These are phyloP conservation scores for Enteromius mattozi DNA, from an alignment of 2,797 vertebrate genomes.

Conservation along the genomic window DNA sequence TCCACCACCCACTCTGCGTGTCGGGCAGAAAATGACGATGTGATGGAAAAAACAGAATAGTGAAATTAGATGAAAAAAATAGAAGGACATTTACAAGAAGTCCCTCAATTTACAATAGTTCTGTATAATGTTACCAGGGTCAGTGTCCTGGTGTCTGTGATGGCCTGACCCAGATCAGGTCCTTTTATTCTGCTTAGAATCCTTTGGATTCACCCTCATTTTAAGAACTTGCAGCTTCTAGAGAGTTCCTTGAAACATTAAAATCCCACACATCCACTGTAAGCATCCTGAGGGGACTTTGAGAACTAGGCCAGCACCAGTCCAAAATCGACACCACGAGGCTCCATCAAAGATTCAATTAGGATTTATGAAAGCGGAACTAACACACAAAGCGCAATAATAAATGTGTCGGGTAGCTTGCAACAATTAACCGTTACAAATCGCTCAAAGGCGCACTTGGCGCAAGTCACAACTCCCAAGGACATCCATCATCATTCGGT, in stretches of 20 bases:
- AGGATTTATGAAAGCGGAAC: slow-evolving; percentile 42
- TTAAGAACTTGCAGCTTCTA: slow-evolving; percentile 14
- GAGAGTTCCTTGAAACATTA: slow-evolving; percentile 28
- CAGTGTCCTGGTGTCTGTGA: not conserved
- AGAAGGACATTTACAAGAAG: not conserved
- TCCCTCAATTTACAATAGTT: not conserved
- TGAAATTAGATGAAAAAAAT: not conserved
- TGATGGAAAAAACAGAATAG: slow-evolving; percentile 2
- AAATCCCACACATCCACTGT: slow-evolving; percentile 22
- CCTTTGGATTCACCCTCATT: not conserved
- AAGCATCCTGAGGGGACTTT: slow-evolving; percentile 43
- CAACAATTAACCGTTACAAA: slow-evolving; percentile 27
- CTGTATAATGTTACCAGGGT: not conserved
- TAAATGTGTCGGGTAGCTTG: slow-evolving; percentile 16
- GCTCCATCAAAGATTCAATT: slow-evolving; percentile 36
- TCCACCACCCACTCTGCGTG: slow-evolving; percentile 35
- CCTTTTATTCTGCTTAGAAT: slow-evolving; percentile 3
- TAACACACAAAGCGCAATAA: slow-evolving; percentile 33
- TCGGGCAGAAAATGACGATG: not conserved
- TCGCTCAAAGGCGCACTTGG: not conserved
- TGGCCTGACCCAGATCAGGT: not conserved
- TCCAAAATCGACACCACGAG: slow-evolving; percentile 32
- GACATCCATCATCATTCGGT: slow-evolving; percentile 37
- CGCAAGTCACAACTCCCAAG: slow-evolving; percentile 21
- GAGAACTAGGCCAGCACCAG: slow-evolving; percentile 44